These are phyloP conservation scores for Ommatoiulus sabulosus DNA, from an alignment of 2,888 invertebrate genomes.

Conservation along the genomic window DNA sequence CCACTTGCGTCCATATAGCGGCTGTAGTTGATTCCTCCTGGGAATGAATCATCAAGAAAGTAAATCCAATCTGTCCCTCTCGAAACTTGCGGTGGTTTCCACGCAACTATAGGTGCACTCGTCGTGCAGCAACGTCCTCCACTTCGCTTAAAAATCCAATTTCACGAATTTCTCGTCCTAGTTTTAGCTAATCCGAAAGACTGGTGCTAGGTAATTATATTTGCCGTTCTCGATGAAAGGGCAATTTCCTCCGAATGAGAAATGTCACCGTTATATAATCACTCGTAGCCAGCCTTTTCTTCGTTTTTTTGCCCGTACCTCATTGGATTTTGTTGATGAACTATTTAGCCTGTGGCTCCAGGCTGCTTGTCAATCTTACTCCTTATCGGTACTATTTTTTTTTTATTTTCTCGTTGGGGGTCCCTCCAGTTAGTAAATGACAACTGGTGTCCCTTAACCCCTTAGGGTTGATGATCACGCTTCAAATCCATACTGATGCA, in stretches of 20 bases:
- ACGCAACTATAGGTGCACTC: slow-evolving; percentile 8
- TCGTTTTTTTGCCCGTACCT: neutral
- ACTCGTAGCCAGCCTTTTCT: neutral
- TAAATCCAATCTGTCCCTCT: slow-evolving; percentile 25
- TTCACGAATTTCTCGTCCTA: slow-evolving; percentile 12
- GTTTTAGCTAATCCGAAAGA: slow-evolving; percentile 34
- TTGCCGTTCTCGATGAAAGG: slow-evolving; percentile 45
- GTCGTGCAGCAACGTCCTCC: neutral
- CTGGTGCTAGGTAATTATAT: slow-evolving; percentile 41
- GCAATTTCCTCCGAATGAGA: slow-evolving; percentile 23
- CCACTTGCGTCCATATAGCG: neutral
- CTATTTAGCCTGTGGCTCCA: neutral
- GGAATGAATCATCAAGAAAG: slow-evolving; percentile 41
- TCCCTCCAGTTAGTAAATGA: slow-evolving; percentile 22
- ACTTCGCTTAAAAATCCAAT: neutral
- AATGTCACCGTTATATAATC: slow-evolving; percentile 38
- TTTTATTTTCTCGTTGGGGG: neutral
- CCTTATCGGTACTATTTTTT: neutral
- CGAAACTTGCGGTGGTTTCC: slow-evolving; percentile 38
- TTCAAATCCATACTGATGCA: slow-evolving; percentile 47
- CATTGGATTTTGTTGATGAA: slow-evolving; percentile 41
- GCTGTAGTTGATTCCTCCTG: neutral
- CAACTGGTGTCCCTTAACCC: slow-evolving; percentile 49
- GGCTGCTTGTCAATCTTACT: neutral
- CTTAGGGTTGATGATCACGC: slow-evolving; percentile 47